Evolutionary conservation across 2,113 vertebrate genomes (phyloP).

Genomic region (Micromys minutus): DNA sequence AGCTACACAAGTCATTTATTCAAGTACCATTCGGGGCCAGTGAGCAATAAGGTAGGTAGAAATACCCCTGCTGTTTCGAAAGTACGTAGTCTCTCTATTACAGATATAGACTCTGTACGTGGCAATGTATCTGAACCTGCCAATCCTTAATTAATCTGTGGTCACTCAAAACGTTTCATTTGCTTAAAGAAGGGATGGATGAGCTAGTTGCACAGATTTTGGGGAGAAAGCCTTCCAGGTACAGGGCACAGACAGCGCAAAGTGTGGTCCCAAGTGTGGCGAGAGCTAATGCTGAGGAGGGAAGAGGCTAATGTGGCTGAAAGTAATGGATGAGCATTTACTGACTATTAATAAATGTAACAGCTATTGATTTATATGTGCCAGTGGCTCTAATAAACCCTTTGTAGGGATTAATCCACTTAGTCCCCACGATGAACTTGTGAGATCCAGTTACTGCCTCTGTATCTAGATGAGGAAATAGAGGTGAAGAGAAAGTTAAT

Average conservation of each 20-base stretch:
- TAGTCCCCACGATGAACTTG: neutral
- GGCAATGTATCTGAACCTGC: neutral
- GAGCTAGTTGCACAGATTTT: neutral
- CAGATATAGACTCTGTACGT: neutral
- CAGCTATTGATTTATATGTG: neutral
- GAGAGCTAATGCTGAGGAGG: neutral
- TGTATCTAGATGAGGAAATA: neutral
- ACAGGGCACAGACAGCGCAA: neutral
- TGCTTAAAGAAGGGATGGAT: neutral
- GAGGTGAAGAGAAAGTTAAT: conserved; percentile 9
- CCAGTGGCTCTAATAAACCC: neutral
- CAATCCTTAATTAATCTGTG: neutral
- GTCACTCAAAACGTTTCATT: neutral
- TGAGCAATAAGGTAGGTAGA: neutral
- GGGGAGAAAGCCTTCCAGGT: neutral
- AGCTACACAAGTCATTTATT: neutral
- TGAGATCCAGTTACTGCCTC: neutral
- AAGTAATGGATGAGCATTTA: neutral
- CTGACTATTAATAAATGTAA: neutral
- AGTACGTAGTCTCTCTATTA: neutral
- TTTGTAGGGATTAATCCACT: neutral
- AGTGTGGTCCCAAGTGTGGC: neutral
- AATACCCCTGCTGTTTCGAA: neutral
- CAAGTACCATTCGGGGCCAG: neutral
- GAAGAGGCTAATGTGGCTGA: neutral